These are phyloP conservation scores for Ochropleura plecta DNA, from an alignment of 2,888 invertebrate genomes.

Conservation along the genomic window DNA sequence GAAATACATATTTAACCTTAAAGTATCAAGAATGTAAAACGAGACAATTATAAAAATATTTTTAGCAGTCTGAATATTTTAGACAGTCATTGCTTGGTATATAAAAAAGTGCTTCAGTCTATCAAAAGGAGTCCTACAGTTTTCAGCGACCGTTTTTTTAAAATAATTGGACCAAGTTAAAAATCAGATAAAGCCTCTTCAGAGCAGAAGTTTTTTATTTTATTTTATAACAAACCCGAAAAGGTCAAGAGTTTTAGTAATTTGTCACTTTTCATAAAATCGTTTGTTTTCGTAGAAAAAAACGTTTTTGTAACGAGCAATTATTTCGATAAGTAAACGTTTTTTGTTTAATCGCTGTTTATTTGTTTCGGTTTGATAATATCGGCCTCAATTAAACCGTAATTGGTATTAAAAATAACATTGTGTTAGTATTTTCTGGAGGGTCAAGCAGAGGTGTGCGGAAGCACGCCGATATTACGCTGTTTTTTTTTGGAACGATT, in stretches of 20 bases:
- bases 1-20: not conserved
- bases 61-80: not conserved
- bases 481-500: no score
- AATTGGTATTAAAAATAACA: not conserved
- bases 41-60: not conserved
- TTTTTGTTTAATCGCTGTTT: conserved; percentile 23
- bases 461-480: not conserved
- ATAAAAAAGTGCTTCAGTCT: not conserved
- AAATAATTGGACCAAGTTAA: conserved; percentile 28
- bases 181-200: conserved; percentile 21
- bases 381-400: conserved; percentile 7
- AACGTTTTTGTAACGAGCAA: conserved; percentile 27
- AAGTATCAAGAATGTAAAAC: conserved; percentile 7
- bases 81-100: not conserved
- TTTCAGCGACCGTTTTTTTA: conserved; percentile 11
- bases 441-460: not conserved
- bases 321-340: conserved; percentile 25
- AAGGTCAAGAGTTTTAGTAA: conserved; percentile 36
- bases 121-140: conserved; percentile 7
- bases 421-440: not conserved
- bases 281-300: conserved; percentile 15
- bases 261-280: conserved; percentile 44
- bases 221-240: conserved; percentile 7
- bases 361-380: conserved; percentile 5
- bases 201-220: conserved; percentile 20